These are phyloP conservation scores for Perizoma flavofasciatum DNA, from an alignment of 2,888 invertebrate genomes.

Conservation along the genomic window DNA sequence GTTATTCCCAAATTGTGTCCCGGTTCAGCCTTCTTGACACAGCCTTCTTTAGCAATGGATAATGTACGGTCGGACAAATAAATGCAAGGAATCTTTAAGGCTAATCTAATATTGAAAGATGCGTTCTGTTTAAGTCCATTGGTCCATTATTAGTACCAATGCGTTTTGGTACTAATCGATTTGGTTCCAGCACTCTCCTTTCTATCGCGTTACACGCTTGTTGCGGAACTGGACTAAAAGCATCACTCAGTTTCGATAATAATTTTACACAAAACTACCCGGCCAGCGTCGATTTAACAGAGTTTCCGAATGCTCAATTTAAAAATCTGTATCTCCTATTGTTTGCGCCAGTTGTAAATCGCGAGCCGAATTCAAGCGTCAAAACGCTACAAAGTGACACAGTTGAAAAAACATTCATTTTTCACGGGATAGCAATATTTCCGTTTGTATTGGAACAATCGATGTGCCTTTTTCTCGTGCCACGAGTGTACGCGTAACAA, in stretches of 20 bases:
- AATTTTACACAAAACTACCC: slow-evolving; percentile 69
- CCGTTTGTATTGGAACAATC: slow-evolving; percentile 71
- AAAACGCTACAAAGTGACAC: slow-evolving; percentile 49
- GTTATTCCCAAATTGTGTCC: too few species aligned
- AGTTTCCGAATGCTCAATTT: slow-evolving; percentile 53
- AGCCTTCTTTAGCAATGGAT: too few species aligned
- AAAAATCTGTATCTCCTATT: slow-evolving; percentile 45
- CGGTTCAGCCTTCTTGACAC: too few species aligned
- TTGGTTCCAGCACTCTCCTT: slow-evolving; percentile 61
- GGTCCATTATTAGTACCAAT: slow-evolving; percentile 18
- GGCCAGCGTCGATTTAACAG: slow-evolving; percentile 54
- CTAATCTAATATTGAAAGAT: slow-evolving; percentile 32
- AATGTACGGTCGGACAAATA: too few species aligned
- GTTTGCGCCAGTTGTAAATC: slow-evolving; percentile 38
- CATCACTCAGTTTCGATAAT: slow-evolving; percentile 57
- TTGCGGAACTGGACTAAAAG: slow-evolving; percentile 70
- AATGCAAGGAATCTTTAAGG: slow-evolving; percentile 7
- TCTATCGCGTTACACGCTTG: slow-evolving; percentile 66
- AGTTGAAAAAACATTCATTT: slow-evolving; percentile 65
- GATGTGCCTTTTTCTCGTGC: slow-evolving; percentile 60
- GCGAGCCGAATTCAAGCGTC: slow-evolving; percentile 24
- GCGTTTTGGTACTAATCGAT: too few species aligned
- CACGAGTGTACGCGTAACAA: slow-evolving; percentile 45
- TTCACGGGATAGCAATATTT: slow-evolving; percentile 62
- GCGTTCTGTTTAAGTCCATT: not conserved